A percentile compares a stretch with the other conserved stretches of the same genome.
Conservation (phyloP, 2,113 vertebrate species). For the Petromus typicus region DNA sequence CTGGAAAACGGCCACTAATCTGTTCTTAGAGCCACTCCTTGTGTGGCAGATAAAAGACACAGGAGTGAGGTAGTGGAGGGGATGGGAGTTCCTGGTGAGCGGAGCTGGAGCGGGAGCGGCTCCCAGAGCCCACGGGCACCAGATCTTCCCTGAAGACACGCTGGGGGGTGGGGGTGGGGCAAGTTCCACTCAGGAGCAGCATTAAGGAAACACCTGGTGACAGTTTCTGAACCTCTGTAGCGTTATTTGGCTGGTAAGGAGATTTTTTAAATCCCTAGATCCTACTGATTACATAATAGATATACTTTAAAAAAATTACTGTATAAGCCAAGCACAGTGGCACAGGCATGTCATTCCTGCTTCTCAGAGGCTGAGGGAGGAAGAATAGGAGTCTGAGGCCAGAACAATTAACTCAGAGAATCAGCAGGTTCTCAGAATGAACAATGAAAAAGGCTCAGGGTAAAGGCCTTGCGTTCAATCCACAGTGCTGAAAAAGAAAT, state of each 20-base stretch:
- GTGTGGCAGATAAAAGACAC: neutral
- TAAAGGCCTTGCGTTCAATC: neutral
- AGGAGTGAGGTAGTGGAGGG: neutral
- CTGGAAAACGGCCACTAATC: constrained; percentile 73
- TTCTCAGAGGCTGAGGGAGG: neutral
- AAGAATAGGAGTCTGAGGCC: neutral
- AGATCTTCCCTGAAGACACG: no score
- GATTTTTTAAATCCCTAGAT: neutral
- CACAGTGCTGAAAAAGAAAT: neutral
- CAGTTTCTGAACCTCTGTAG: neutral
- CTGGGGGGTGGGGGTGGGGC: neutral
- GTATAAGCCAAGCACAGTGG: neutral
- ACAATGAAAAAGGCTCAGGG: neutral
- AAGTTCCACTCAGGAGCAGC: neutral
- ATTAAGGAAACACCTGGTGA: neutral
- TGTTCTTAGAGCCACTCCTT: constrained; percentile 15
- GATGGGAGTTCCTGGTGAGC: neutral
- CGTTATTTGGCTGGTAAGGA: neutral
- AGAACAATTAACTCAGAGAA: neutral
- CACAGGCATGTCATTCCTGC: neutral
- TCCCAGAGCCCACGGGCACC: neutral
- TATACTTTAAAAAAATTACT: neutral
- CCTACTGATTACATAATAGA: neutral
- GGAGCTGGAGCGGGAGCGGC: neutral
- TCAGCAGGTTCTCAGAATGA: neutral